phyloP scores from a whole-genome alignment of 2,888 invertebrate species.

The Mamestra brassicae region DNA sequence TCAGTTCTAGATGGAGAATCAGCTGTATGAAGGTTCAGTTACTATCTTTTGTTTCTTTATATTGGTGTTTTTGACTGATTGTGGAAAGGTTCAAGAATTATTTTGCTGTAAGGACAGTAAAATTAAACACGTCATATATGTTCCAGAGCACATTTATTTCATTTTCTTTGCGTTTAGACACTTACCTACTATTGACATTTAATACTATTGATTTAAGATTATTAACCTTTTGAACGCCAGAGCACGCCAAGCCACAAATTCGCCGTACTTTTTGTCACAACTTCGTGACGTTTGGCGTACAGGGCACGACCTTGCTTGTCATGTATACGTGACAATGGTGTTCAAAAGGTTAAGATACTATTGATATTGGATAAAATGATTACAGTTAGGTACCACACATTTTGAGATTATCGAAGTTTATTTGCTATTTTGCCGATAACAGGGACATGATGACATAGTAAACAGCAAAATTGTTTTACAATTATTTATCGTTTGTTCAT shows the following conservation, averaged over 20 bases:
- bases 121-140: constrained; percentile 16
- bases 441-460: neutral
- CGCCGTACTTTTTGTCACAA: too few relatives aligned
- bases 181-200: neutral
- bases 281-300: too few relatives aligned
- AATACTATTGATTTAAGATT: neutral
- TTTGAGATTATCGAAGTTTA: neutral
- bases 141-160: constrained; percentile 32
- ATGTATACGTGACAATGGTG: too few relatives aligned
- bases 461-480: neutral
- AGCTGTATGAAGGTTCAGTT: too few relatives aligned
- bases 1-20: too few relatives aligned
- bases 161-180: neutral
- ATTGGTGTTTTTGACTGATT: too few relatives aligned
- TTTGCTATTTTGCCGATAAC: neutral
- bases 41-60: too few relatives aligned
- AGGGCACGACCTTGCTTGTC: too few relatives aligned
- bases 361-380: neutral
- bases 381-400: neutral
- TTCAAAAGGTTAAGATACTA: too few relatives aligned
- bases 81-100: too few relatives aligned
- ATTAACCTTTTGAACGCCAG: neutral
- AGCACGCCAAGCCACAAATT: too few relatives aligned
- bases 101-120: neutral
- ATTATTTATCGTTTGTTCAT: neutral